Evolutionary conservation across 2,113 vertebrate species (phyloP).

Genomic region (Malurus melanocephalus): DNA sequence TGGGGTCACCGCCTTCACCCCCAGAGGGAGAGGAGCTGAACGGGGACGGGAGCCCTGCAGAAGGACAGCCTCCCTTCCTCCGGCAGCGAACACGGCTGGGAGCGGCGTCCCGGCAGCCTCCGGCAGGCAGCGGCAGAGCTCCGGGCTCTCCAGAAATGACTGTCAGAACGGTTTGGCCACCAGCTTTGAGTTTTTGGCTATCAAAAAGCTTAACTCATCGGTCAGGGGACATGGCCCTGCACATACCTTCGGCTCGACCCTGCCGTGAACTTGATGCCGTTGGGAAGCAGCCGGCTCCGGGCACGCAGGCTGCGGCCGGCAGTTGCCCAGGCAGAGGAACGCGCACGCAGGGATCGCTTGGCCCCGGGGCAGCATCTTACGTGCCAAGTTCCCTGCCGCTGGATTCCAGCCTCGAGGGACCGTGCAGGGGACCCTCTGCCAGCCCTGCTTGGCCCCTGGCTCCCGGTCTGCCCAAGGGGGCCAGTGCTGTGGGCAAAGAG

Average conservation of each 20-base stretch:
- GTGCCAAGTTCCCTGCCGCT: neutral
- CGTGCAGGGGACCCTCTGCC: neutral
- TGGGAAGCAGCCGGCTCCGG: neutral
- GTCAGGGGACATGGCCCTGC: neutral
- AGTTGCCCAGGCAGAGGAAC: neutral
- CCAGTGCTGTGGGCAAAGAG: neutral
- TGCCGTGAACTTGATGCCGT: constrained; percentile 32
- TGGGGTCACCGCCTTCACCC: neutral
- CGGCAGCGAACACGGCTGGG: neutral
- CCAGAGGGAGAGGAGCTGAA: neutral
- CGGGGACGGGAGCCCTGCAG: neutral
- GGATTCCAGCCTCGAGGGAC: neutral
- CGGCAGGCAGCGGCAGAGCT: neutral
- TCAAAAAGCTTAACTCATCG: neutral
- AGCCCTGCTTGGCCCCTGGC: neutral
- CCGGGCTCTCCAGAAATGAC: accelerated
- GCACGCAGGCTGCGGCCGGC: neutral
- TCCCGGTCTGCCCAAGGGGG: neutral
- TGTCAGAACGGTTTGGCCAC: neutral
- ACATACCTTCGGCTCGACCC: neutral
- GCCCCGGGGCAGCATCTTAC: constrained; percentile 14
- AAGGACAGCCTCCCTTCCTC: neutral
- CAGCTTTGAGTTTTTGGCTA: neutral
- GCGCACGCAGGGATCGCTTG: neutral
- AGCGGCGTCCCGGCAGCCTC: neutral